These are phyloP conservation scores for Merodon equestris DNA, from an alignment of 2,888 invertebrate species.

Conservation along the genomic window DNA sequence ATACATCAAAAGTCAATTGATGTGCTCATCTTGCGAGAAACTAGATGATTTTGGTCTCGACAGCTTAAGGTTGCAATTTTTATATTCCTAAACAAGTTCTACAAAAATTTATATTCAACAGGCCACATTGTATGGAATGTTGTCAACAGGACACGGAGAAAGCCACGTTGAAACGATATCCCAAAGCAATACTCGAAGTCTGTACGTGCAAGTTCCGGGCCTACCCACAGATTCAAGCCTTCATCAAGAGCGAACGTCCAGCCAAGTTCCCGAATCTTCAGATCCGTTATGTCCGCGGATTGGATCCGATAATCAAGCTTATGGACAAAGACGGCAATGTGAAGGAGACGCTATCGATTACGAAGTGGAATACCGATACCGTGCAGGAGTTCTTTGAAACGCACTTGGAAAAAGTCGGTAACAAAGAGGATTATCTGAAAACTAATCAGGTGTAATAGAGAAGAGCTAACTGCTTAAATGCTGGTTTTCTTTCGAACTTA, in stretches of 20 bases:
- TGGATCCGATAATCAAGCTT: conserved; percentile 96
- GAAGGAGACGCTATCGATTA: conserved; percentile 94
- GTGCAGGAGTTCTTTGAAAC: conserved; percentile 97
- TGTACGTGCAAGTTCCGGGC: conserved; percentile 99
- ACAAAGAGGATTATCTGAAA: conserved; percentile 81
- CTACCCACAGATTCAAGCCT: conserved; percentile 99
- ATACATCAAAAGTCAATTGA: conserved; percentile 89
- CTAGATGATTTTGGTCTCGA: conserved; percentile 83
- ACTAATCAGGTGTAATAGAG: conserved; percentile 78
- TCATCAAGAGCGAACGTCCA: conserved; percentile 95
- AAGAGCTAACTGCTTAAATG: background rate
- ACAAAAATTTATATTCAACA: conserved; percentile 36
- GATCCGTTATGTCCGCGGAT: conserved; percentile 94
- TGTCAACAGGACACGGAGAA: conserved; percentile 87
- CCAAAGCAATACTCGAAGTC: conserved; percentile 95
- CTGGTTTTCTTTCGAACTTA: too few relatives aligned
- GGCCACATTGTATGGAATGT: conserved; percentile 85
- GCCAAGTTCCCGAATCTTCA: conserved; percentile 93
- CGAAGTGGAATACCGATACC: conserved; percentile 99
- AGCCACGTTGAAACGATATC: conserved; percentile 87
- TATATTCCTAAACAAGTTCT: too few relatives aligned
- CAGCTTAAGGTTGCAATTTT: conserved; percentile 72
- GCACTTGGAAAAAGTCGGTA: conserved; percentile 83
- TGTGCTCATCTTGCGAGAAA: conserved; percentile 94
- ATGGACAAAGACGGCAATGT: conserved; percentile 91